Evolutionary conservation across 2,888 invertebrate species (phyloP).

Genomic region (Megastigmus dorsalis): DNA sequence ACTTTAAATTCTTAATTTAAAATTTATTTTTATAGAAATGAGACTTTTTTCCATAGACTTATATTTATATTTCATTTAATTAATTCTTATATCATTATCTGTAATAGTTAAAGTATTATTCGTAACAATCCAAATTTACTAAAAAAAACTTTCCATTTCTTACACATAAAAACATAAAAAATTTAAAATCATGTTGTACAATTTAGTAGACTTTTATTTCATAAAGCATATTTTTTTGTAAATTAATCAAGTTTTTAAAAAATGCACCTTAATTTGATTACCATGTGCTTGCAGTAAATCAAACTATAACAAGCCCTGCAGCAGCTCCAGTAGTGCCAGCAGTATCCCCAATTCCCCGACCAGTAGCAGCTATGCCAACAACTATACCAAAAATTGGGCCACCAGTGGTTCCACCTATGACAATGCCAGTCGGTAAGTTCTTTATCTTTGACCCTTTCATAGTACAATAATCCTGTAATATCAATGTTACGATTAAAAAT

Average conservation of each 20-base stretch:
- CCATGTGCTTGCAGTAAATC: constrained; percentile 7
- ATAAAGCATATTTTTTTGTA: too few species aligned
- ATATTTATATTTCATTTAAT: background rate
- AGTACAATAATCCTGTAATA: too few species aligned
- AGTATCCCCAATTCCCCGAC: too few species aligned
- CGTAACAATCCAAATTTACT: too few species aligned
- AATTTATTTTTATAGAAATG: background rate
- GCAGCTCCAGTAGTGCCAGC: constrained; percentile 12
- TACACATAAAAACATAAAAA: too few species aligned
- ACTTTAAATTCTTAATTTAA: too few species aligned
- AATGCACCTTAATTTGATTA: background rate
- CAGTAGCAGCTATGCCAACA: constrained; percentile 56
- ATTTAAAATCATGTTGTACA: too few species aligned
- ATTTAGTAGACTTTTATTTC: too few species aligned
- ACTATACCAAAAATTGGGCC: constrained; percentile 61
- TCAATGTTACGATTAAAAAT: too few species aligned
- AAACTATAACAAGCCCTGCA: constrained; percentile 40
- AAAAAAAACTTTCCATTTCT: too few species aligned
- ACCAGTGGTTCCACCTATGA: constrained; percentile 60
- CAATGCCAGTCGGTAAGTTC: constrained; percentile 59
- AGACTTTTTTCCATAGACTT: background rate
- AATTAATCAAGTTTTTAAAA: background rate
- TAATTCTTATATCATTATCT: too few species aligned
- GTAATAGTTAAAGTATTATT: too few species aligned
- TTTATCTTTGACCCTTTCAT: background rate